Evolutionary conservation across 2,113 vertebrate species (phyloP), one percentile per base, ranked within the genome.

Genomic region (Crocuta crocuta): DNA sequence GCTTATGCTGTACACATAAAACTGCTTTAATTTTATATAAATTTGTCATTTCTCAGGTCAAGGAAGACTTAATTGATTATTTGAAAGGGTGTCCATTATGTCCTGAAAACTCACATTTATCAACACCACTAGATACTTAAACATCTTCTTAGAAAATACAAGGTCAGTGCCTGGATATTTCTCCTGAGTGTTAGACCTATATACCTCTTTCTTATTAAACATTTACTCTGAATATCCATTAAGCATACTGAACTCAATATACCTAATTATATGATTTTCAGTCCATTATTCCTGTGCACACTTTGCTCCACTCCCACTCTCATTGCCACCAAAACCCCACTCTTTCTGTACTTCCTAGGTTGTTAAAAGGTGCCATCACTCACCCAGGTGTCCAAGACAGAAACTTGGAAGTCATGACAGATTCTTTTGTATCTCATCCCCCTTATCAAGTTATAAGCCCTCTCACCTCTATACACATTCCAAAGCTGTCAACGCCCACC

Each of bases 21-120:
- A 89, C 31, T 80, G 11, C 24, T 83, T 92, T 92, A 96, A 88
- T 73, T 87, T 50, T 53, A 66, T 16, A 63, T 94, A 96, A 92
- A 94, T 76, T 66, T 96, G n/a, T 89, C 50, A 83, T 66, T 65
- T 95, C 17, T 63, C 10, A 16, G 9, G 33, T 80, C 17, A 53
- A 58, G 39, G 84, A 83, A 84, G 10, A 23, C 66, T 88, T 85
- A 90, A 58, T 10, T 63, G 21, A 70, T 78, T 81, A 61, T 80
- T 95, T 50, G 5, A 83, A 93, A 92, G 3, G 12, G 2, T 85
- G 4, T 39, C 3, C n/a, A 61, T 68, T 39, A 61, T 39, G 10
- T 33, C 26, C 53, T 86, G 68, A 83, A 95, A 97, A 61, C 70
- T 73, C 58, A 43, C 7, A 70, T 65, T 80, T 73, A 68, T 78